A percentile compares a stretch with the other conserved stretches of the same genome.
Evolutionary conservation across 2,888 invertebrate genomes (phyloP).

Genomic region (Habroteleia sp.): DNA sequence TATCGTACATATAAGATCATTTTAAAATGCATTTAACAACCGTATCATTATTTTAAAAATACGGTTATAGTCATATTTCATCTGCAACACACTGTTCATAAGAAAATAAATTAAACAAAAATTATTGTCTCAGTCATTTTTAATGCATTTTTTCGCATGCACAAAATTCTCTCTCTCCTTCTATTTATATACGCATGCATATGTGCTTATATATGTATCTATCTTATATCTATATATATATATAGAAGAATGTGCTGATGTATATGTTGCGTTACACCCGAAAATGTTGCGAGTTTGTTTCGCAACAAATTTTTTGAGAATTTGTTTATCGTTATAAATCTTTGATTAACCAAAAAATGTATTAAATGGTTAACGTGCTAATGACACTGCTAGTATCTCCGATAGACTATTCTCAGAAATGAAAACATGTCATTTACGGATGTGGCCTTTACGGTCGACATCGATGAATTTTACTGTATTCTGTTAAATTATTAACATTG

Average conservation of each 20-base stretch:
- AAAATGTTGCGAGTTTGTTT: constrained; percentile 37
- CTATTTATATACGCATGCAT: constrained; percentile 35
- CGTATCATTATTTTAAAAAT: too few relatives aligned
- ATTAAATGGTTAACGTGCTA: constrained; percentile 31
- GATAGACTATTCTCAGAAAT: constrained; percentile 50
- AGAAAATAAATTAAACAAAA: too few relatives aligned
- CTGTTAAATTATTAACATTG: constrained; percentile 22
- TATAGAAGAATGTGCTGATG: constrained; percentile 31
- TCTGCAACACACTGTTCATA: too few relatives aligned
- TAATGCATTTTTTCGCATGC: too few relatives aligned
- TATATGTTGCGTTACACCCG: constrained; percentile 38
- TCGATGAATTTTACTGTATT: constrained; percentile 33
- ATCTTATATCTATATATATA: constrained; percentile 7
- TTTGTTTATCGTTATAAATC: not conserved
- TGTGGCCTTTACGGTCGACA: constrained; percentile 45
- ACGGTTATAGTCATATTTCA: too few relatives aligned
- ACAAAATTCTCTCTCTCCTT: constrained; percentile 17
- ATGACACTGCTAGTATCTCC: constrained; percentile 36
- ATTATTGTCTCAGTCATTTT: too few relatives aligned
- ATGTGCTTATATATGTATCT: constrained; percentile 7
- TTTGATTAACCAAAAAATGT: constrained; percentile 8
- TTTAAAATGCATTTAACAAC: too few relatives aligned
- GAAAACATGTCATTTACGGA: constrained; percentile 55
- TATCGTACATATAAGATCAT: too few relatives aligned
- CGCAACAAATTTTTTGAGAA: constrained; percentile 15